Base-by-base conservation (phyloP, 2,113 vertebrate genomes). In the Ursus arctos region DNA sequence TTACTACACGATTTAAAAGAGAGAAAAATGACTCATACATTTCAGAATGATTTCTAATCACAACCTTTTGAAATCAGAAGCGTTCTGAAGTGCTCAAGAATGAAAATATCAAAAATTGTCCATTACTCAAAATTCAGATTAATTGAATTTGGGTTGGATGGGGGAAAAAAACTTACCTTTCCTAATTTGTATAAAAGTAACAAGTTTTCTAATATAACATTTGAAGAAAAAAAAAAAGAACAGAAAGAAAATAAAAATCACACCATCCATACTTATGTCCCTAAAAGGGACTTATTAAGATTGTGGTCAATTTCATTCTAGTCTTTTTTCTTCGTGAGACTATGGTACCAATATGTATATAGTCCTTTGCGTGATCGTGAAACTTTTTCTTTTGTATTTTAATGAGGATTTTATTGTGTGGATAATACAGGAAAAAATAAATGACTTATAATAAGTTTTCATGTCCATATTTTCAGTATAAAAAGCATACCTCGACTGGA, bases 41-140 rank as follows among this genome's bases (percentile, higher is more conserved):
- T 97, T 95, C 40, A 31, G 49, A 94, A 97, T 19, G 53, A 80
- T 80, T 87, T 93, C 36, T 95, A 89, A 95, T 95, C 77, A 92
- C 92, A 89, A 67, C 24, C 67, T 72, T 95, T 96, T 94, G 72
- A 83, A 92, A 80, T 87, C 40, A 77, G 93, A 96, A 97, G 79
- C 0, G 12, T 53, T 97, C 86, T 89, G 49, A 94, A 80, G 94
- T 82, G 90, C 43, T 12, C 40, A 83, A 95, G 87, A 96, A 97
- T 97, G 69, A 97, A 97, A 92, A 90, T 69, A 82, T 74, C 91
- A 95, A 94, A 94, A 95, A 95, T 33, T 74, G 22, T n/a, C 47
- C 59, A 77, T 77, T 76, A 36, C 87, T 97, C 91, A 92, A 95
- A 95, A 90, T 88, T 95, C 77, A 92, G 33, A 51, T 63, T 88